Evolutionary conservation across 2,797 vertebrate genomes (phyloP).

Genomic region (Borostomias antarcticus): DNA sequence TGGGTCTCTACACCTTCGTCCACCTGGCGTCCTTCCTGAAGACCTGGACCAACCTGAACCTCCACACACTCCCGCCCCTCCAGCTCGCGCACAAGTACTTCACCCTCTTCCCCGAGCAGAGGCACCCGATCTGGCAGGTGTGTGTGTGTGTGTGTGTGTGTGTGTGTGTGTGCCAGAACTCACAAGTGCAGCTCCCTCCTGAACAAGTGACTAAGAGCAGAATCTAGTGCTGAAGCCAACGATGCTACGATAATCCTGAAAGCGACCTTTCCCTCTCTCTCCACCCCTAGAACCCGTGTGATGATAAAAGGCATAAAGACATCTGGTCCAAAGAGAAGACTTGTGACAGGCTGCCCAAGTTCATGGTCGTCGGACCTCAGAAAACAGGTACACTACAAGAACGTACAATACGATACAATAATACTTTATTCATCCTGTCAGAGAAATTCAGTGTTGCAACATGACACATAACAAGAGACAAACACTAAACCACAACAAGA

Average conservation of each 20-base stretch:
- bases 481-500: slow-evolving; percentile 58
- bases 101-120: slow-evolving; percentile 92
- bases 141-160: slow-evolving; percentile 37
- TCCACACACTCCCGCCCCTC: slow-evolving; percentile 88
- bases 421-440: no score
- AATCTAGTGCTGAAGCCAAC: no score
- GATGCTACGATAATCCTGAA: no score
- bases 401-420: slow-evolving; percentile 16
- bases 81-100: slow-evolving; percentile 94
- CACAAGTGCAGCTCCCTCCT: neutral
- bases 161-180: neutral
- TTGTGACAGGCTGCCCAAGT: slow-evolving; percentile 92
- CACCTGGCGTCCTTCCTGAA: slow-evolving; percentile 91
- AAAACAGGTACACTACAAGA: slow-evolving; percentile 85
- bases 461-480: slow-evolving; percentile 17
- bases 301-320: slow-evolving; percentile 95
- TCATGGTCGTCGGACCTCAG: slow-evolving; percentile 94
- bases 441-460: no score
- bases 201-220: no score
- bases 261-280: slow-evolving; percentile 16
- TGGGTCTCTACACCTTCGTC: slow-evolving; percentile 93
- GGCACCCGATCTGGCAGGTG: slow-evolving; percentile 96
- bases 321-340: slow-evolving; percentile 99
- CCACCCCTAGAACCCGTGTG: slow-evolving; percentile 87
- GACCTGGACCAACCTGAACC: slow-evolving; percentile 88